These are phyloP conservation scores for Episyrphus balteatus DNA, from an alignment of 1,140 invertebrate genomes.

Conservation along the genomic window DNA sequence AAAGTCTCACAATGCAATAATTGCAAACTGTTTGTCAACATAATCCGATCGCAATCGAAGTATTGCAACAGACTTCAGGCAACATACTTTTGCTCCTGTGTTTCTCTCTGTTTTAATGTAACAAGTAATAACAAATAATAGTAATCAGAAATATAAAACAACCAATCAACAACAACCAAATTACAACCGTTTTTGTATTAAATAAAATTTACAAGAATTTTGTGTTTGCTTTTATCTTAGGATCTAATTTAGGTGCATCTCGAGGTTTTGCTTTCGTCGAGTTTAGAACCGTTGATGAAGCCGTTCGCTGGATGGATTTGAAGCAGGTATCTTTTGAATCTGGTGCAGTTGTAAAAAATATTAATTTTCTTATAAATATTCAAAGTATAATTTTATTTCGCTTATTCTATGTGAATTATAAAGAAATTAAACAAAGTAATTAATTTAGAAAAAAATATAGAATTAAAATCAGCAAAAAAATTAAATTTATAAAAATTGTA, in stretches of 20 bases:
- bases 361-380: background rate
- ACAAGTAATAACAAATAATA: too few species aligned
- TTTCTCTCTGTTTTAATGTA: conserved; percentile 1
- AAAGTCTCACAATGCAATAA: too few species aligned
- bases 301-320: conserved; percentile 83
- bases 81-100: too few species aligned
- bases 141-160: conserved; percentile 12
- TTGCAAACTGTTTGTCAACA: too few species aligned
- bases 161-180: conserved; percentile 1
- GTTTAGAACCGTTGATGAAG: conserved; percentile 81
- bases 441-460: too few species aligned
- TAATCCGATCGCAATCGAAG: too few species aligned
- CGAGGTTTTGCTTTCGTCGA: conserved; percentile 93
- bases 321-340: conserved; percentile 65
- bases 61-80: too few species aligned
- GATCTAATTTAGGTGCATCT: conserved; percentile 70
- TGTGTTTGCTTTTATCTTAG: conserved; percentile 42
- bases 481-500: too few species aligned
- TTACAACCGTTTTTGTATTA: conserved; percentile 6
- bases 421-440: too few species aligned
- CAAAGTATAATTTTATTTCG: too few species aligned
- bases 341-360: conserved; percentile 3
- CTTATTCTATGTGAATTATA: too few species aligned
- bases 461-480: too few species aligned
- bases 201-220: conserved; percentile 32